Evolutionary conservation across 2,113 vertebrate species (phyloP), one percentile per base, ranked within the genome.

Genomic region (Trogon surrucura): DNA sequence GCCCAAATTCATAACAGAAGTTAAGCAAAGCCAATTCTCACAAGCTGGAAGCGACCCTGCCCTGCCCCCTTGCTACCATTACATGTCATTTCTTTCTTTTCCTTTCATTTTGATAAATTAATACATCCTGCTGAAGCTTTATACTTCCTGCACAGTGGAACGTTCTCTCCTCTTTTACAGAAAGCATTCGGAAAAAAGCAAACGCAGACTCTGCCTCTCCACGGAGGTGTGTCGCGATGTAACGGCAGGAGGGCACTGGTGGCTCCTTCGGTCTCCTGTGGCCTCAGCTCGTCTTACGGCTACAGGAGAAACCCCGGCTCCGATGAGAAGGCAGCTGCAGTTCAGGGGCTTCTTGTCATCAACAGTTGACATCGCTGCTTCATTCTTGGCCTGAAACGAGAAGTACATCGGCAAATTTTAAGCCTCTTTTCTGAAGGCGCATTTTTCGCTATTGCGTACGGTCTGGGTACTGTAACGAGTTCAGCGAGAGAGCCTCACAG

Each of bases 171-270:
- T 61, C 41, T 85, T 84, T 95, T 95, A 64, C 98, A 99, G 99
- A 99, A 96, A 98, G 97, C 47, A 98, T 99, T 95, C 97, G 99
- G 78, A 99, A 98, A 95, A 98, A 98, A 95, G 98, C 98, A 5
- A 99, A 98, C 0, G 97, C 98, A 7, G 98, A 98, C 50, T 91
- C 91, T 22, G 79, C 87, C 74, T 97, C 98, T 27, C 96, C 98
- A 22, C 98, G 97, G 96, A 98, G 96, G 61, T 99, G 99, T 53
- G 78, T 87, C 13, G 91, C 95, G 5, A 99, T 99, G 99, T 99
- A 85, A 98, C n/a, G 13, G 3, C 10, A 0, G 14, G 16, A 32
- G 56, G 25, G 38, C 47, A 20, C 11, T 11, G 5, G 9, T 0
- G 6, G 36, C 2, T n/a, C 64, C 61, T 48, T 18, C 66, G 12